These are phyloP conservation scores for Caiman crocodilus DNA, from an alignment of 2,797 vertebrate genomes.

Conservation along the genomic window DNA sequence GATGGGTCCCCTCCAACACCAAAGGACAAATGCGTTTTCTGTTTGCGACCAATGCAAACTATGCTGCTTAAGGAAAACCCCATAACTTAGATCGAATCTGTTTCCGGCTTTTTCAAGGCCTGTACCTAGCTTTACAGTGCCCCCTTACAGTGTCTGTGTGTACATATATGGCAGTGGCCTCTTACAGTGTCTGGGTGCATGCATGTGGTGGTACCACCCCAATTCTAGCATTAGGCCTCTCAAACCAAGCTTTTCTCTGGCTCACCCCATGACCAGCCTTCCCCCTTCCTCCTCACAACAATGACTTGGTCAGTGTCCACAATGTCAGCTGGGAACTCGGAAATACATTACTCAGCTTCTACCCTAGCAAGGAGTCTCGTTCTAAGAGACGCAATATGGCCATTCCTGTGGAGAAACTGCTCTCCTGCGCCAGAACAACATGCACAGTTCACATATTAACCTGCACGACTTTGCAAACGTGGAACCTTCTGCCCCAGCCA, in stretches of 20 bases:
- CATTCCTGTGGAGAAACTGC: not conserved
- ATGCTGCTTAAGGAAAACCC: no score
- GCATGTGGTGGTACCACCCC: not conserved
- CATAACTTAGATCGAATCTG: no score
- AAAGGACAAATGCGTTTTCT: no score
- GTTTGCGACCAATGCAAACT: no score
- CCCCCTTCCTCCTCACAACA: not conserved
- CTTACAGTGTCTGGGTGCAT: not conserved
- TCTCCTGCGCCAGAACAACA: not conserved
- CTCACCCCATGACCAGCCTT: not conserved
- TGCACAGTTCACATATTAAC: not conserved
- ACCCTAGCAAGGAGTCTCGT: not conserved
- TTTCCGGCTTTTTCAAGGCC: no score
- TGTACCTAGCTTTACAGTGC: not conserved
- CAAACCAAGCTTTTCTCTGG: not conserved
- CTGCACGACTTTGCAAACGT: not conserved
- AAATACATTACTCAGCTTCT: not conserved
- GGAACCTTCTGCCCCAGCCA: not conserved
- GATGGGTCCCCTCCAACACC: no score
- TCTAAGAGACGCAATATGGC: not conserved
- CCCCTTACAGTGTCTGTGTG: fast-evolving
- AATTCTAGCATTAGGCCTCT: not conserved
- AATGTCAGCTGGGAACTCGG: not conserved
- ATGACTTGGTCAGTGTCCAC: not conserved
- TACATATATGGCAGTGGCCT: fast-evolving